phyloP scores from a whole-genome alignment of 23 tunicate genomes.

The Botrylloides violaceus region DNA sequence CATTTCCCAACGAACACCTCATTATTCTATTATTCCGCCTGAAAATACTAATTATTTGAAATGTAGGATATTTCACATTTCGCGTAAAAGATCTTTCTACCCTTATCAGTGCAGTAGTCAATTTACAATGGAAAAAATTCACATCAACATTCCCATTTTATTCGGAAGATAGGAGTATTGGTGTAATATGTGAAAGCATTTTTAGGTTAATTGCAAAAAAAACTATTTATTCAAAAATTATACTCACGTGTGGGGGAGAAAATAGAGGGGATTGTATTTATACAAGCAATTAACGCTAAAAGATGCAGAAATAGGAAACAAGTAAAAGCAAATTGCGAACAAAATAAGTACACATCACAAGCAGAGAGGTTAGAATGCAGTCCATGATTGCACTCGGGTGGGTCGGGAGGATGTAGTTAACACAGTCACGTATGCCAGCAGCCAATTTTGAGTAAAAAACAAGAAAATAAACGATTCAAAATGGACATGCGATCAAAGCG shows the following conservation, averaged over 20 bases:
- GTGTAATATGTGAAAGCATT: too few species aligned
- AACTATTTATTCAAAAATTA: neutral
- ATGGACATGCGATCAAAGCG: neutral
- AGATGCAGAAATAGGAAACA: neutral
- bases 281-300: constrained; percentile 1
- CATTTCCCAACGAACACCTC: too few species aligned
- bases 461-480: neutral
- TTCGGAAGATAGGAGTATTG: neutral
- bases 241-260: neutral
- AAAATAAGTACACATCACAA: neutral
- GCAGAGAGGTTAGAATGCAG: neutral
- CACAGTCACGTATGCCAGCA: neutral
- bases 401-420: neutral
- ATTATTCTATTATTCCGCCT: too few species aligned
- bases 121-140: too few species aligned
- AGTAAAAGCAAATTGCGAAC: neutral
- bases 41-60: too few species aligned
- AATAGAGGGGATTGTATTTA: neutral
- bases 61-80: too few species aligned
- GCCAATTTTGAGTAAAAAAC: neutral
- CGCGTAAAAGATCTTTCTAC: too few species aligned
- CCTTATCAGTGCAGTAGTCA: too few species aligned
- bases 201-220: neutral
- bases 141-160: neutral
- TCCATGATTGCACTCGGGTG: neutral